Base-by-base conservation (phyloP, 2,113 vertebrate genomes). In the Chamaea fasciata region DNA sequence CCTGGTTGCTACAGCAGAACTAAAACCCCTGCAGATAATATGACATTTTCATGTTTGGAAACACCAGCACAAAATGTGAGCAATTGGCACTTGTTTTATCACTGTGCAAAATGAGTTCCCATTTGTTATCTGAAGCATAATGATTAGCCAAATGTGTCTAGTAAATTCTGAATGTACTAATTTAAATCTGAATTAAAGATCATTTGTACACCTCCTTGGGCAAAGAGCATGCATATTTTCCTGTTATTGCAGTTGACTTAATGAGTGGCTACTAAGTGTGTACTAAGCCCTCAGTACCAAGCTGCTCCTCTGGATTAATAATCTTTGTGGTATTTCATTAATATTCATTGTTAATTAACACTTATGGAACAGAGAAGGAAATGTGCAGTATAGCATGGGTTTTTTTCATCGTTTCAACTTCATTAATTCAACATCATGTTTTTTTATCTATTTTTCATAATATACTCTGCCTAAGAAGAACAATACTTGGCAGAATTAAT, bases 291-390 rank as follows among this genome's bases (percentile, higher is more conserved):
- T 86, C 22, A 46, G 28, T 44, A 49, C 14, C 10, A 74, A 49
- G 13, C 18, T 65, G 23, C 28, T 93, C 31, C 35, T 68, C 52
- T 69, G 55, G 44, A 87, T 76, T 92, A 92, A 94, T 85, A 79
- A 76, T 69, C 53, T 73, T 91, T 69, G 39, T 67, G 37, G 69
- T 88, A 76, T 87, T 90, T 80, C 88, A 94, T 94, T 95, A 94
- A 92, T 94, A 88, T 83, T 94, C 15, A 85, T 56, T 92, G 79
- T 92, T 92, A 95, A 92, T 93, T 96, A 92, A 95, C 64, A 50
- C 26, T 78, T 89, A 74, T 9, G 12, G 71, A 78, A 85, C 18
- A 65, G 35, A 71, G 83, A 77, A 83, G 11, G 39, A 86, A 81
- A 93, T 81, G 33, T 77, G 52, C 71, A n/a, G 10, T 77, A 75